These are phyloP conservation scores for Ceratitis capitata DNA, from an alignment of 1,140 invertebrate species.

Conservation along the genomic window DNA sequence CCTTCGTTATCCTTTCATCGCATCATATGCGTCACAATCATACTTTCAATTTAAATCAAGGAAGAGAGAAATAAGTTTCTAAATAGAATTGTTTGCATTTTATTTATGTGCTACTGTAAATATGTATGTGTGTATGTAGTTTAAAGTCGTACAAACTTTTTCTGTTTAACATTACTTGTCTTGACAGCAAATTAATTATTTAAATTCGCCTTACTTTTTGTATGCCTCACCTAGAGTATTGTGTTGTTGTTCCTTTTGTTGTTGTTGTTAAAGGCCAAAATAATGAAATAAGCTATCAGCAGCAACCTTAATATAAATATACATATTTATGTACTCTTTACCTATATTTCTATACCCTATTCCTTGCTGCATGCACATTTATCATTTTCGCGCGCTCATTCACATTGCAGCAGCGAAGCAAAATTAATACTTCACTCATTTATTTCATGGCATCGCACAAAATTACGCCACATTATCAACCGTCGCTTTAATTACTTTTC, in stretches of 20 bases:
- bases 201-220: background rate
- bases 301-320: too few relatives aligned
- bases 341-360: background rate
- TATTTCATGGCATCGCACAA: slow-evolving; percentile 7
- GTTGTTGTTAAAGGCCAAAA: too few relatives aligned
- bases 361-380: background rate
- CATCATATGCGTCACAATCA: background rate
- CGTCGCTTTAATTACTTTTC: slow-evolving; percentile 13
- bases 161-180: background rate
- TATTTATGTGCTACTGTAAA: too few relatives aligned
- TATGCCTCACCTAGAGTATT: background rate
- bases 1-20: background rate
- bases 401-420: background rate
- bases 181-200: background rate
- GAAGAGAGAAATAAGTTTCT: background rate
- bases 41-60: background rate
- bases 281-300: too few relatives aligned
- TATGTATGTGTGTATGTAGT: too few relatives aligned
- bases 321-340: too few relatives aligned
- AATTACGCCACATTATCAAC: slow-evolving; percentile 13
- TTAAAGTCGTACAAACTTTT: background rate
- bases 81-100: background rate
- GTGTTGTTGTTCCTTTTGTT: too few relatives aligned
- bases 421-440: slow-evolving; percentile 4
- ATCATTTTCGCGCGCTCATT: background rate